A percentile compares a stretch with the other conserved stretches of the same genome.
Evolutionary conservation across 2,888 invertebrate genomes (phyloP).

Genomic region (Arge pagana): DNA sequence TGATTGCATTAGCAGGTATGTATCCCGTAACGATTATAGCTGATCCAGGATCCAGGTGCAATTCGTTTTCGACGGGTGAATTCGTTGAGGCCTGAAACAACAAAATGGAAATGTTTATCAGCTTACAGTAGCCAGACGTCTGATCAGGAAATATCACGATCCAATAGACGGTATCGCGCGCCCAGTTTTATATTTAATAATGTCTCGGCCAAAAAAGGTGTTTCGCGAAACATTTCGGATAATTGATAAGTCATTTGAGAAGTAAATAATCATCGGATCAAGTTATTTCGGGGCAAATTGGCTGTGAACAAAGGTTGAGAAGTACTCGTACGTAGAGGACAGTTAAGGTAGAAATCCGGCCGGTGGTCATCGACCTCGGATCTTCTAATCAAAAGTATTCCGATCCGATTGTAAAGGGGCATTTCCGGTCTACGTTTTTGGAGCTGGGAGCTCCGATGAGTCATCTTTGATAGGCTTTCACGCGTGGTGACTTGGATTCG

Average conservation of each 20-base stretch:
- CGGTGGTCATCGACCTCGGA: conserved; percentile 32
- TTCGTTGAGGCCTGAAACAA: conserved; percentile 2
- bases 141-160: too few species aligned
- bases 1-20: conserved; percentile 43
- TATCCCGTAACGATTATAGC: conserved; percentile 51
- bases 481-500: too few species aligned
- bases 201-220: too few species aligned
- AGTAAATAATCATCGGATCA: too few species aligned
- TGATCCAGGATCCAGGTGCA: conserved; percentile 28
- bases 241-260: not conserved
- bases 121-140: too few species aligned
- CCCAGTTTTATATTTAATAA: too few species aligned
- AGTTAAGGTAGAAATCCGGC: conserved; percentile 39
- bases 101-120: too few species aligned
- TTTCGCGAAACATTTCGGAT: too few species aligned
- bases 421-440: conserved; percentile 9
- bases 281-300: too few species aligned
- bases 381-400: conserved; percentile 2
- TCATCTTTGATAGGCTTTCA: conserved; percentile 11
- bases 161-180: too few species aligned
- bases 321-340: conserved; percentile 39
- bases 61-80: conserved; percentile 1
- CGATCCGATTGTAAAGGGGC: conserved; percentile 25
- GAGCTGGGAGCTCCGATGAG: not conserved
- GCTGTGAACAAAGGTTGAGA: too few species aligned